Evolutionary conservation across 1,140 invertebrate genomes (phyloP), one percentile per base, ranked within the genome.

Genomic region (Vanessa tameamea): DNA sequence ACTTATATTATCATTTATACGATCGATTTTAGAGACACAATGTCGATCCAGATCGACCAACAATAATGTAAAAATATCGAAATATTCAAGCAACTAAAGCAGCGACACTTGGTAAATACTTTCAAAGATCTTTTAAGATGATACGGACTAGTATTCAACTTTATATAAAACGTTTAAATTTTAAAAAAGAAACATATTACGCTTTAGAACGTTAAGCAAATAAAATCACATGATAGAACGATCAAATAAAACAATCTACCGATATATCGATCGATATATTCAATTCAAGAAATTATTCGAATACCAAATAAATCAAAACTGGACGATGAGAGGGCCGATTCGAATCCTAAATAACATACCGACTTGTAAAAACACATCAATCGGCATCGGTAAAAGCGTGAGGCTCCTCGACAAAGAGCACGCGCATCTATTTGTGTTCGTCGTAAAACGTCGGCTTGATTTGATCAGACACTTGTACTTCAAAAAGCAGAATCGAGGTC

Each of bases 361-460:
- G 26, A 64, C 50, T 55, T 73, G 13, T 61, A 73, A 66, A 73
- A 71, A 64, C 57, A 64, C 20, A 43, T 59, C 57, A 61, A 61
- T 61, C 57, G 57, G 14, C 55, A 82, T 73, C 74, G 47, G 64
- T 71, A 74, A 63, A 68, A 68, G 63, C 66, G 48, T 43, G 67
- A 20, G 63, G 69, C 77, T 69, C 48, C 61, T 70, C 73, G 79
- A 79, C 79, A 79, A 81, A 72, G 77, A 78, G 79, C 71, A 77
- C 74, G 70, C 77, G 78, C 75, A 73, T 80, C 83, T 85, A 85
- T 85, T 85, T 85, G 70, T 68, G 81, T 80, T 69, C 72, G 63
- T 83, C 83, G 79, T 84, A 84, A 83, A 84, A 79, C 78, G 74
- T 79, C 78, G 59, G 77, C 69, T 80, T 76, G 79, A 82, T 84